phyloP scores from a whole-genome alignment of 2,888 invertebrate genomes.

The Hemicrepidius hirtus region DNA sequence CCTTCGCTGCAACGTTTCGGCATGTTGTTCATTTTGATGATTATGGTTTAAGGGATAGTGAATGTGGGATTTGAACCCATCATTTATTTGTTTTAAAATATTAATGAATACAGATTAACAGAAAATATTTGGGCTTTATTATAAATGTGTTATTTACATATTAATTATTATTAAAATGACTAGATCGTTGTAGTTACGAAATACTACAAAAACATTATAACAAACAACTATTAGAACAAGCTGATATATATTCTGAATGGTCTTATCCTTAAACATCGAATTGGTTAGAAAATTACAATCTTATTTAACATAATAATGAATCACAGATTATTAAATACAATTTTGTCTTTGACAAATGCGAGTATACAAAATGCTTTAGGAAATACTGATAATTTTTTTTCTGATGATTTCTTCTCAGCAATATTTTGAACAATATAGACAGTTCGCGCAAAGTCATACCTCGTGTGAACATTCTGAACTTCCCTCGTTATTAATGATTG shows the following conservation, averaged over 20 bases:
- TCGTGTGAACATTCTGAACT: conserved; percentile 68
- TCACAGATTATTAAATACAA: conserved; percentile 16
- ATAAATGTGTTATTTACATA: conserved; percentile 23
- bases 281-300: conserved; percentile 19
- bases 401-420: not conserved
- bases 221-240: conserved; percentile 1
- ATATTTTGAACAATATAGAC: conserved; percentile 8
- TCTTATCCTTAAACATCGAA: conserved; percentile 6
- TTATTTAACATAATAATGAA: conserved; percentile 10
- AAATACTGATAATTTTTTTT: conserved; percentile 2
- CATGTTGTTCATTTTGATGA: too few species aligned
- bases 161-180: conserved; percentile 8
- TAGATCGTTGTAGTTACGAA: conserved; percentile 14
- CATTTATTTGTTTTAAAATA: too few species aligned
- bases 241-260: not conserved
- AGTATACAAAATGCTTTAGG: conserved; percentile 1
- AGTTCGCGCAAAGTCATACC: conserved; percentile 65
- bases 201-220: conserved; percentile 7
- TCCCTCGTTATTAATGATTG: conserved; percentile 66
- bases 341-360: conserved; percentile 4
- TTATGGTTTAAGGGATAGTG: too few species aligned
- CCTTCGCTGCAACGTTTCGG: too few species aligned
- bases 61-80: too few species aligned
- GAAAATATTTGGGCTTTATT: not conserved
- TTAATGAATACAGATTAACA: too few species aligned